Conservation (phyloP, 2,113 vertebrate genomes). For the Lepidothrix coronata region DNA sequence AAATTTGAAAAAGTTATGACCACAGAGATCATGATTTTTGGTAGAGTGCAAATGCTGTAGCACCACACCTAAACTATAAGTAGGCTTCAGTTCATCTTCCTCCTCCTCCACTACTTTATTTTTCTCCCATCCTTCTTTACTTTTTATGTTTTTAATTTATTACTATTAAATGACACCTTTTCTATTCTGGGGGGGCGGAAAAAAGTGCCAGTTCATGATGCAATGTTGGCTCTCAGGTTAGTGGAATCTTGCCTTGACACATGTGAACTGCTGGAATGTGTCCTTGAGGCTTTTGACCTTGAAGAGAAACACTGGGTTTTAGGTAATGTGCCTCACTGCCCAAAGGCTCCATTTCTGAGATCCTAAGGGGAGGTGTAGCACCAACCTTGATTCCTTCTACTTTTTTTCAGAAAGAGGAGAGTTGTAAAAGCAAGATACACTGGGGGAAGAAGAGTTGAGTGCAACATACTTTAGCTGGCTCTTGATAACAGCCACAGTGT, state of each 20-base stretch:
- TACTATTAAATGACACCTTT: not conserved
- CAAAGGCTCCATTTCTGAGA: conserved; percentile 24
- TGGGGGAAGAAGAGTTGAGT: not conserved
- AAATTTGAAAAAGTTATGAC: conserved; percentile 44
- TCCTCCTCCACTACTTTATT: not conserved
- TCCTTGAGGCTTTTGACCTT: conserved; percentile 11
- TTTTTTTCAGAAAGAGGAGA: not conserved
- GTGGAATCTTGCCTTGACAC: not conserved
- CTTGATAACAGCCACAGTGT: not conserved
- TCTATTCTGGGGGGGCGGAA: not conserved
- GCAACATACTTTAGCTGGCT: not conserved
- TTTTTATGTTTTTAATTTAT: not conserved
- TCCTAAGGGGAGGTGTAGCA: conserved; percentile 5
- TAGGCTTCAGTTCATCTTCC: not conserved
- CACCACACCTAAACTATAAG: conserved; percentile 47
- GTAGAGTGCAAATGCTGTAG: conserved; percentile 1
- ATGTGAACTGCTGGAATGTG: not conserved
- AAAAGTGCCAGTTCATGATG: not conserved
- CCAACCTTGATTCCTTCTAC: not conserved
- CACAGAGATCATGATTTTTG: conserved; percentile 51
- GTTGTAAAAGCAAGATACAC: not conserved
- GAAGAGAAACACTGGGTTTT: not conserved
- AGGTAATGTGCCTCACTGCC: not conserved
- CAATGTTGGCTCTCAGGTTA: not conserved
- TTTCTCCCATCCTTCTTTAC: not conserved